Base-by-base conservation (phyloP, 2,888 invertebrate species). In the Odontothrips loti region DNA sequence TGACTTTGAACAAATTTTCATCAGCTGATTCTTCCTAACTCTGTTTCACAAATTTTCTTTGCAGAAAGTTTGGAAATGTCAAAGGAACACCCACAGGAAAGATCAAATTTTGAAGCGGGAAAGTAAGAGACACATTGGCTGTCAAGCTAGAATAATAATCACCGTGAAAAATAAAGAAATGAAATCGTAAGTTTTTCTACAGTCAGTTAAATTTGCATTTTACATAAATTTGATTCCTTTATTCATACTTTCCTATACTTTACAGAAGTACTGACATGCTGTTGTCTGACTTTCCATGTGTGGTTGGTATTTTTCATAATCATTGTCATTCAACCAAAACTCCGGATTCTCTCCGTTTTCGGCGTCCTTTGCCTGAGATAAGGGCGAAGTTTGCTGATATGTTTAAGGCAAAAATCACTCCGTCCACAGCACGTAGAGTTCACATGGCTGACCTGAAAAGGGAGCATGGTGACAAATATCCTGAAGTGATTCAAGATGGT, bases 21-120 rank as follows among this genome's bases (percentile, higher is more conserved):
- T 20, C 20, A 9, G 20, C 58, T 58, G 17, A 15, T 58, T 58
- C 6, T 1, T 58, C 15, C 34, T 43, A 43, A 43, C 2, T 4
- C 6, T 43, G 34, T 43, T 43, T 43, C 6, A 2, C 34, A 43
- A 4, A 43, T 43, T 43, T 43, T 6, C 58, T 58, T 75, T 75
- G 10, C 68, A 75, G 68, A 75, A 75, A 75, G n/a, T n/a, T 27
- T 75, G 12, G 23, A 75, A 75, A 75, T 75, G 68, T 27, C 68
- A 75, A n/a, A 75, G 23, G 12, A 75, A 75, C 12, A 27, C 68
- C 8, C 23, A 12, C 27, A 75, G 27, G 23, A 75, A 75, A 27
- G 68, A 27, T 1, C 23, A 75, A 27, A 20, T 58, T 15, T 6
- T 58, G 20, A 58, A 58, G 58, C 23, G 27, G 12, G 23, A 23